Evolutionary conservation across 2,888 invertebrate species (phyloP).

Genomic region (Eurytoma adleriae): DNA sequence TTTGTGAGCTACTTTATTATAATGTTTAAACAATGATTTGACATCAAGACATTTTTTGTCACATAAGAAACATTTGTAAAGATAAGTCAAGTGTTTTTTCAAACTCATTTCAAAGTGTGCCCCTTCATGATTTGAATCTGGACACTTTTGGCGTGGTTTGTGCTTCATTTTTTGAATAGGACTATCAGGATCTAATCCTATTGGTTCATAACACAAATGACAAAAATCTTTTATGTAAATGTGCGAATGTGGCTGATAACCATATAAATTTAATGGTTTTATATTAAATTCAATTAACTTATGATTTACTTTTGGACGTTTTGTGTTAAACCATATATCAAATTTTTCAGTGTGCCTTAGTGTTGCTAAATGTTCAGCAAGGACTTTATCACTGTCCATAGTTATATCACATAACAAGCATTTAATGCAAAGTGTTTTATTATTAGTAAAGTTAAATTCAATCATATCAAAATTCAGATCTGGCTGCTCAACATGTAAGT

Average conservation of each 20-base stretch:
- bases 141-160: background rate
- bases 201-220: constrained; percentile 4
- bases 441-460: background rate
- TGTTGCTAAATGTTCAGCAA: constrained; percentile 17
- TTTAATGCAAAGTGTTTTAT: background rate
- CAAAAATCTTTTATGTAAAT: constrained; percentile 14
- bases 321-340: background rate
- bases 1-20: background rate
- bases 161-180: background rate
- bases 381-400: background rate
- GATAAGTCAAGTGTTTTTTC: background rate
- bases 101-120: background rate
- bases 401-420: constrained; percentile 12
- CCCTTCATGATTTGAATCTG: background rate
- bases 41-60: background rate
- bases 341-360: background rate
- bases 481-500: constrained; percentile 8
- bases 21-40: background rate
- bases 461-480: constrained; percentile 12
- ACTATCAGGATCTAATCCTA: background rate
- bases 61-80: constrained; percentile 18
- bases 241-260: background rate
- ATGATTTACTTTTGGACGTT: background rate
- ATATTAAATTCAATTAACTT: background rate
- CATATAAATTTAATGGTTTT: background rate